Conservation (phyloP, 64 coral and sea anemone species). For the Pachyseris speciosa region DNA sequence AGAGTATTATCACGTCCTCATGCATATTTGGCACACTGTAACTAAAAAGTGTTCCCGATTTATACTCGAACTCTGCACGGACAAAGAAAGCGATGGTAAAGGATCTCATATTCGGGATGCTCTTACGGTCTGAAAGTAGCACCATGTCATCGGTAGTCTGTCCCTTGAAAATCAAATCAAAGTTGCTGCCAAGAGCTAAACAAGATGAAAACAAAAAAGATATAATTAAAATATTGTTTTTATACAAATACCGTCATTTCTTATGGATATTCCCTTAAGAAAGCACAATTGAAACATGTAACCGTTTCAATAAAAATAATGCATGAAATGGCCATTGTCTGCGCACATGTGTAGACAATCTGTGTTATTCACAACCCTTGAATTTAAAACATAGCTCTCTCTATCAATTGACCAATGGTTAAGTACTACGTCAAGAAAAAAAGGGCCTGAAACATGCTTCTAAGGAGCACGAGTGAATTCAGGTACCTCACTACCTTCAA, state of each 20-base stretch:
- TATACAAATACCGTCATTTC: too few relatives aligned
- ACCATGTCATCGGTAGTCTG: neutral
- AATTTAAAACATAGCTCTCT: too few relatives aligned
- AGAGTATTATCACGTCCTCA: conserved; percentile 52
- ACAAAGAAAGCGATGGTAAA: conserved; percentile 53
- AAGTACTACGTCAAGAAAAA: too few relatives aligned
- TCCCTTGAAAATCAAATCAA: conserved; percentile 3
- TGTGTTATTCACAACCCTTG: too few relatives aligned
- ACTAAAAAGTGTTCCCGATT: conserved; percentile 50
- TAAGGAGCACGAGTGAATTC: too few relatives aligned
- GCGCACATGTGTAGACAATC: too few relatives aligned
- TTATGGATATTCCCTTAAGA: too few relatives aligned
- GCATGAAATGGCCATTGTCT: too few relatives aligned
- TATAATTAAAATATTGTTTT: neutral
- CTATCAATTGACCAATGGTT: too few relatives aligned
- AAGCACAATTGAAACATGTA: too few relatives aligned
- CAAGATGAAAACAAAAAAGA: neutral
- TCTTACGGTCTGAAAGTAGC: neutral
- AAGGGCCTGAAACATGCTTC: too few relatives aligned
- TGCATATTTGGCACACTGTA: conserved; percentile 25
- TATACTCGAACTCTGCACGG: conserved; percentile 12
- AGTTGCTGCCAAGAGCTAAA: conserved; percentile 10
- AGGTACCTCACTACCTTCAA: neutral
- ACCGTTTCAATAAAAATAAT: too few relatives aligned
- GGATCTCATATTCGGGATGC: conserved; percentile 22